Evolutionary conservation across 2,888 invertebrate genomes (phyloP).

Genomic region (Rhogogaster chlorosoma): DNA sequence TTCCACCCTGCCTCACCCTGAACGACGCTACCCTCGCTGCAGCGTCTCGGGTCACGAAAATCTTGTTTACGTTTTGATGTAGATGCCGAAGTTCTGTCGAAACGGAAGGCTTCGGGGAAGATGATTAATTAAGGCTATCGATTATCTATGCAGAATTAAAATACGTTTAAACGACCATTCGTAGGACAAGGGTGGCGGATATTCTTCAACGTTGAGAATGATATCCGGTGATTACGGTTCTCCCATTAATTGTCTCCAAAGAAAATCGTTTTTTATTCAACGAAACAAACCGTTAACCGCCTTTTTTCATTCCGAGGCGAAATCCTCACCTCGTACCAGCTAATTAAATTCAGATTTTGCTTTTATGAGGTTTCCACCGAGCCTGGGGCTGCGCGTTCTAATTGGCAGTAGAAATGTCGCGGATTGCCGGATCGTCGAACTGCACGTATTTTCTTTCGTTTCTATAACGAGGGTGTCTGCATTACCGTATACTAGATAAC

Average conservation of each 20-base stretch:
- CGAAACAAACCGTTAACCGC: neutral
- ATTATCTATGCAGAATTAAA: conserved; percentile 2
- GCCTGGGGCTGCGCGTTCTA: conserved; percentile 11
- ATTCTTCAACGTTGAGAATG: neutral
- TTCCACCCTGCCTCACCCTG: conserved; percentile 32
- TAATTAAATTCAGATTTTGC: conserved; percentile 23
- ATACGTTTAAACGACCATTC: neutral
- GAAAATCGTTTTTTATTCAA: neutral
- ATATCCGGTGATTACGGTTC: neutral
- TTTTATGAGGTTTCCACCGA: conserved; percentile 34
- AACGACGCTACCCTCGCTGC: neutral
- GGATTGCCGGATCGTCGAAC: conserved; percentile 8
- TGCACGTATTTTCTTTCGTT: neutral
- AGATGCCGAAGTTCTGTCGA: conserved; percentile 58
- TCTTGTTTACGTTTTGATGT: conserved; percentile 55
- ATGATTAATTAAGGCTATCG: conserved; percentile 45
- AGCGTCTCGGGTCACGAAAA: conserved; percentile 46
- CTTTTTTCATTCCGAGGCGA: neutral
- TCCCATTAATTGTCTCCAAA: neutral
- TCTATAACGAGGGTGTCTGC: conserved; percentile 9
- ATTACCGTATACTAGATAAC: neutral
- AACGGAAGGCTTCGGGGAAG: conserved; percentile 54
- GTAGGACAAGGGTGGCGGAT: neutral
- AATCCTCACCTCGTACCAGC: neutral
- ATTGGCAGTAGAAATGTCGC: neutral